Evolutionary conservation across 64 coral and sea anemone genomes (phyloP).

Genomic region (Dendronephthya gigantea): DNA sequence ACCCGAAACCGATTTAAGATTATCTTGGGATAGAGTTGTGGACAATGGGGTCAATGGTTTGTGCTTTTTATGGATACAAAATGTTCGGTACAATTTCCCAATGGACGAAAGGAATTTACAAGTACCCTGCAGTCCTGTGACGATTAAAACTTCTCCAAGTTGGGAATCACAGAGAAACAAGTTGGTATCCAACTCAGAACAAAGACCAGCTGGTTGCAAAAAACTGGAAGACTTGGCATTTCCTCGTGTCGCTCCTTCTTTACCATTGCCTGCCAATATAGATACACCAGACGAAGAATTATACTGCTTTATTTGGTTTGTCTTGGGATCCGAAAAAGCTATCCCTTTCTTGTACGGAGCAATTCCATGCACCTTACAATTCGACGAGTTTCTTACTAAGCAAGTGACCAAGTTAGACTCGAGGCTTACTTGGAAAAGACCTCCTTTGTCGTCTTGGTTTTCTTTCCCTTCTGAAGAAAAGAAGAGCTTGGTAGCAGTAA

Average conservation of each 20-base stretch:
- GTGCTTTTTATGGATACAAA: slow-evolving; percentile 56
- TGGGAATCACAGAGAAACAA: slow-evolving; percentile 50
- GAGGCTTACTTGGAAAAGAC: too few relatives aligned
- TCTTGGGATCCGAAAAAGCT: too few relatives aligned
- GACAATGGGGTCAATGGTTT: slow-evolving; percentile 18
- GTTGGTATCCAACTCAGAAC: slow-evolving; percentile 53
- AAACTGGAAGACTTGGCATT: slow-evolving; percentile 42
- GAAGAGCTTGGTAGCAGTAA: too few relatives aligned
- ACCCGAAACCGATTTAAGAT: slow-evolving; percentile 22
- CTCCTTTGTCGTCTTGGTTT: too few relatives aligned
- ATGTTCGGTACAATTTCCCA: slow-evolving; percentile 45
- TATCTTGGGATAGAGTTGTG: slow-evolving; percentile 32
- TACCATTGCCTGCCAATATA: too few relatives aligned
- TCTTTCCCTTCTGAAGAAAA: too few relatives aligned
- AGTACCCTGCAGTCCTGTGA: slow-evolving; percentile 44
- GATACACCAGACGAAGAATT: too few relatives aligned
- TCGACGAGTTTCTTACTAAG: too few relatives aligned
- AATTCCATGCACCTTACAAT: too few relatives aligned
- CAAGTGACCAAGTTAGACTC: too few relatives aligned
- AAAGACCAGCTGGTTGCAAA: slow-evolving; percentile 48
- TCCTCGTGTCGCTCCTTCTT: slow-evolving; percentile 33
- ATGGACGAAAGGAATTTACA: slow-evolving; percentile 42
- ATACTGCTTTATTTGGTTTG: too few relatives aligned
- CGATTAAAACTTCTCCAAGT: slow-evolving; percentile 40
- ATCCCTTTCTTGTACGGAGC: too few relatives aligned